A percentile compares a stretch with the other conserved stretches of the same genome.
phyloP scores from a whole-genome alignment of 2,113 vertebrate genomes.

The Candoia aspera region DNA sequence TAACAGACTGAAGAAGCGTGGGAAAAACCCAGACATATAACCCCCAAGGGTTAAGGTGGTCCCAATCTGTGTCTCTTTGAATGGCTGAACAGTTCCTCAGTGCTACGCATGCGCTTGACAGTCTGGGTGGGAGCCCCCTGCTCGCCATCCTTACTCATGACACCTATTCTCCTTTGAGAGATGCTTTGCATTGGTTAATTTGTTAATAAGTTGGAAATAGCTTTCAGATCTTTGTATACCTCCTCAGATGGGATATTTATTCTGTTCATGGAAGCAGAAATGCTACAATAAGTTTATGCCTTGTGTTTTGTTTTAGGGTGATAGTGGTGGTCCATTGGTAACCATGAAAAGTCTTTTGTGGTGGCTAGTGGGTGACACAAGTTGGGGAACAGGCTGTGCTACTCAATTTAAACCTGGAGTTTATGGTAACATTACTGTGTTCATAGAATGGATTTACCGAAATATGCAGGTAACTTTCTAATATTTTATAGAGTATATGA shows the following conservation, averaged over 20 bases:
- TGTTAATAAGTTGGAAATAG: neutral
- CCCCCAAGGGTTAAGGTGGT: no score
- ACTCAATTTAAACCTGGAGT: conserved; percentile 80
- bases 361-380: conserved; percentile 92
- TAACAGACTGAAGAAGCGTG: no score
- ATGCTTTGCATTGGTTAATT: neutral
- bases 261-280: neutral
- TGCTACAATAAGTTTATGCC: conserved; percentile 4
- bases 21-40: no score
- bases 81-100: no score
- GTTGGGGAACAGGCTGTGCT: conserved; percentile 90
- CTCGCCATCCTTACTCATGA: no score
- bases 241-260: neutral
- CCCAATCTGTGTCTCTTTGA: no score
- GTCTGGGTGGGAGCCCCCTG: no score
- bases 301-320: conserved; percentile 77
- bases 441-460: conserved; percentile 83
- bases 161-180: no score
- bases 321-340: conserved; percentile 93
- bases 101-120: no score
- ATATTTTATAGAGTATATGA: neutral
- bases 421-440: conserved; percentile 83
- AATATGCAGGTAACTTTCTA: conserved; percentile 83
- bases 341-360: conserved; percentile 72
- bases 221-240: neutral